Conservation (phyloP, 2,113 vertebrate genomes). For the Pavo muticus region DNA sequence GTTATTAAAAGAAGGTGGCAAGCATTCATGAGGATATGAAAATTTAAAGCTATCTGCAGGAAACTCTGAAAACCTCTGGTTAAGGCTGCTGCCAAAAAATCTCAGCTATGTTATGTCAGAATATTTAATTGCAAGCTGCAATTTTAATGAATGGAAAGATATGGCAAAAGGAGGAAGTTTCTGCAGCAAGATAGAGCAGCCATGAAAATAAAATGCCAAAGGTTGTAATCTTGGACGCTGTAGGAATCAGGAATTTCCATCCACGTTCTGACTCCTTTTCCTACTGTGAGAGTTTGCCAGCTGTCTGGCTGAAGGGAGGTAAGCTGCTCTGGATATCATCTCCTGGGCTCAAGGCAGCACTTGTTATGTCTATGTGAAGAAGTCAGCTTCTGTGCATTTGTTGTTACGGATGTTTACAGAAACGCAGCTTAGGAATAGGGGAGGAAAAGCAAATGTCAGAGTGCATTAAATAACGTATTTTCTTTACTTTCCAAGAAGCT, state of each 20-base stretch:
- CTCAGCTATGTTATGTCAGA: conserved; percentile 79
- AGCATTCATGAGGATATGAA: conserved; percentile 76
- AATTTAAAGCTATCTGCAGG: conserved; percentile 74
- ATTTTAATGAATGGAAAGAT: conserved; percentile 80
- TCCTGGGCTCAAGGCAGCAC: conserved; percentile 14
- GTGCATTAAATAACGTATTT: conserved; percentile 55
- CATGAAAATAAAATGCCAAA: conserved; percentile 67
- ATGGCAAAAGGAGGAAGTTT: conserved; percentile 71
- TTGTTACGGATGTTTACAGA: conserved; percentile 54
- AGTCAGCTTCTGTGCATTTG: conserved; percentile 10
- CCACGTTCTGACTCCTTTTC: not conserved
- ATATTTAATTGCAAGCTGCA: conserved; percentile 75
- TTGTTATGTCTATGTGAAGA: not conserved
- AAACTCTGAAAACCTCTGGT: conserved; percentile 77
- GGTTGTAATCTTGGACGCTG: conserved; percentile 13
- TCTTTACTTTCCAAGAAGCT: conserved; percentile 63
- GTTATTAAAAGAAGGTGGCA: conserved; percentile 80
- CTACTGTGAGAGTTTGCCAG: conserved; percentile 8
- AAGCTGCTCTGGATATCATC: conserved; percentile 30
- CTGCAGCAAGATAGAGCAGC: conserved; percentile 48
- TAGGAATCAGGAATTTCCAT: conserved; percentile 25
- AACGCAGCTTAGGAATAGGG: conserved; percentile 38
- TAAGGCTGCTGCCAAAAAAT: conserved; percentile 76
- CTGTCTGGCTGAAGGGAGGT: conserved; percentile 9
- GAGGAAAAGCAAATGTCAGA: conserved; percentile 60